phyloP scores from a whole-genome alignment of 2,113 vertebrate species.

The Pogonocichla stellata region DNA sequence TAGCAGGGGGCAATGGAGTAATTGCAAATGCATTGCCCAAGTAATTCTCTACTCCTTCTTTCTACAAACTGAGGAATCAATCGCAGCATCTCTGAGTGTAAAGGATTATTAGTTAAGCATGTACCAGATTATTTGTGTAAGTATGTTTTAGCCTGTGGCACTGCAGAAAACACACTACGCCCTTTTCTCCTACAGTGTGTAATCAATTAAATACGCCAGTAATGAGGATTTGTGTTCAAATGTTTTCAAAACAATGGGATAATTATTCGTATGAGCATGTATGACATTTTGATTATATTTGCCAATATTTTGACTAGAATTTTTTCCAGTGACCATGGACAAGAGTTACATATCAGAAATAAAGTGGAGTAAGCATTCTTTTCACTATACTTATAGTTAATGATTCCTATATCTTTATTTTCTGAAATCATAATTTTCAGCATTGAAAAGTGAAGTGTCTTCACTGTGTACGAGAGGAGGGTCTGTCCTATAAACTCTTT shows the following conservation, averaged over 20 bases:
- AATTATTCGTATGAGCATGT: neutral
- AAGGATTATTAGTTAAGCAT: neutral
- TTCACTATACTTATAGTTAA: neutral
- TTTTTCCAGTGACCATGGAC: neutral
- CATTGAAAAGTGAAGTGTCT: neutral
- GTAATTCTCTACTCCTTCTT: neutral
- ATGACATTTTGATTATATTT: neutral
- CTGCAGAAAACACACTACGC: neutral
- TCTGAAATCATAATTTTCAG: neutral
- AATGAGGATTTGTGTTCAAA: neutral
- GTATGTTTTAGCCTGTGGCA: neutral
- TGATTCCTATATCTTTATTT: neutral
- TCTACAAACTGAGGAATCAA: neutral
- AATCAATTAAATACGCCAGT: neutral
- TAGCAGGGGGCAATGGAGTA: neutral
- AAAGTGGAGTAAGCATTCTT: neutral
- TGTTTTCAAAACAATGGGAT: neutral
- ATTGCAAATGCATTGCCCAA: neutral
- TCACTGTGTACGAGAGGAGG: neutral
- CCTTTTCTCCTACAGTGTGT: neutral
- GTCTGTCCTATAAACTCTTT: neutral
- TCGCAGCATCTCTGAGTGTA: neutral
- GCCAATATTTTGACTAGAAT: neutral
- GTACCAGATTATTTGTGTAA: neutral
- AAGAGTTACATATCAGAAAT: neutral